phyloP scores from a whole-genome alignment of 2,888 invertebrate species.

The Pachydiplax longipennis region DNA sequence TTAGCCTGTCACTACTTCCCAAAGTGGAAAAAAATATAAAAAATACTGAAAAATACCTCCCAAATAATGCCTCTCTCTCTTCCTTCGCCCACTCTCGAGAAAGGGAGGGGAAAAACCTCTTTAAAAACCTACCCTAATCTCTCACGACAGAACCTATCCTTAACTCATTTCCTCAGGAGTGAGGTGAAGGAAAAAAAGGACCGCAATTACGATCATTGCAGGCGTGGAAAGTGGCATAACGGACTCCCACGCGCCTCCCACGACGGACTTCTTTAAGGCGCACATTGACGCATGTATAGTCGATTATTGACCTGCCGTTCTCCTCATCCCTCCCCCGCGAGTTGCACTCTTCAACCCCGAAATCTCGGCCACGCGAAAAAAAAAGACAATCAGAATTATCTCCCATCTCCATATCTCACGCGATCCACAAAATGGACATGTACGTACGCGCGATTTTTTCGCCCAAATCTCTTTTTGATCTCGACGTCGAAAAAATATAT shows the following conservation, averaged over 20 bases:
- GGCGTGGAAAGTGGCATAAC: not conserved
- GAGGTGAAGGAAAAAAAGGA: not conserved
- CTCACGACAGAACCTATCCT: not conserved
- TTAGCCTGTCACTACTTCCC: too few relatives aligned
- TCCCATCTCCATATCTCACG: not conserved
- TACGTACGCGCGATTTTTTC: not conserved
- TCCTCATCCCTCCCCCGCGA: not conserved
- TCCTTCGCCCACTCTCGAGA: too few relatives aligned
- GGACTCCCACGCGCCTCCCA: not conserved
- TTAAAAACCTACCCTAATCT: not conserved
- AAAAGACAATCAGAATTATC: not conserved
- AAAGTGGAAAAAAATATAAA: too few relatives aligned
- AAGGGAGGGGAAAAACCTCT: too few relatives aligned
- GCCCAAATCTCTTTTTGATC: not conserved
- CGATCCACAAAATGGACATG: not conserved
- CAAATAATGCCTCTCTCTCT: too few relatives aligned
- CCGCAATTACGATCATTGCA: not conserved
- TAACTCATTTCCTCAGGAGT: not conserved
- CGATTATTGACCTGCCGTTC: constrained; percentile 4
- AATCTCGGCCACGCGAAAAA: not conserved
- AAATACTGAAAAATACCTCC: too few relatives aligned
- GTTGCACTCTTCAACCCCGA: not conserved
- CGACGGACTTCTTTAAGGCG: not conserved
- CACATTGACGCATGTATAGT: not conserved
- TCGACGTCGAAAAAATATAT: not conserved